Conservation (phyloP, 1,140 invertebrate species). For the Thalassaphorura encarpata region DNA sequence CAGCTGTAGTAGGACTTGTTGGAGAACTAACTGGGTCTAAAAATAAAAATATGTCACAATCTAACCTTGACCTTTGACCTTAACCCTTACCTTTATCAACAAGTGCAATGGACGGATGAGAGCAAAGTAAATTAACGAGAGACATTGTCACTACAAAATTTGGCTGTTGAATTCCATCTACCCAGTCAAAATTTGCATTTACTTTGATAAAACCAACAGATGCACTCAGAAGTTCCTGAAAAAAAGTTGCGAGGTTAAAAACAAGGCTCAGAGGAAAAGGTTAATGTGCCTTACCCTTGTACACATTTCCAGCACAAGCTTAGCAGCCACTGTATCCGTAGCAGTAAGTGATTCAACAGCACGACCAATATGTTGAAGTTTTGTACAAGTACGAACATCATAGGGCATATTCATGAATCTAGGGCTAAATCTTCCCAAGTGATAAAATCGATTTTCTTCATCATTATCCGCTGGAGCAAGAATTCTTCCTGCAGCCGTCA, state of each 20-base stretch:
- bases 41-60: neutral
- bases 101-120: conserved; percentile 34
- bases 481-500: conserved; percentile 48
- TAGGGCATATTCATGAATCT: conserved; percentile 29
- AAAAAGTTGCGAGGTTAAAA: conserved; percentile 6
- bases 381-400: conserved; percentile 21
- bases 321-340: conserved; percentile 45
- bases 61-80: neutral
- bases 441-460: conserved; percentile 17
- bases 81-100: conserved; percentile 36
- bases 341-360: conserved; percentile 22
- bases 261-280: neutral
- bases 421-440: conserved; percentile 11
- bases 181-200: conserved; percentile 23
- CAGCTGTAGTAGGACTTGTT: conserved; percentile 30
- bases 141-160: conserved; percentile 52
- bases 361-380: conserved; percentile 22
- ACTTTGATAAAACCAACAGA: conserved; percentile 42
- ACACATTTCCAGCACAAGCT: conserved; percentile 50
- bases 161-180: conserved; percentile 27
- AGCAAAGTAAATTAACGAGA: conserved; percentile 46
- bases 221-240: conserved; percentile 45
- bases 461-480: conserved; percentile 21
- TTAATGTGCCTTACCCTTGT: conserved; percentile 46
- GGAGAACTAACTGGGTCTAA: no score